These are phyloP conservation scores for Podabrus alpinus DNA, from an alignment of 2,888 invertebrate genomes.

Conservation along the genomic window DNA sequence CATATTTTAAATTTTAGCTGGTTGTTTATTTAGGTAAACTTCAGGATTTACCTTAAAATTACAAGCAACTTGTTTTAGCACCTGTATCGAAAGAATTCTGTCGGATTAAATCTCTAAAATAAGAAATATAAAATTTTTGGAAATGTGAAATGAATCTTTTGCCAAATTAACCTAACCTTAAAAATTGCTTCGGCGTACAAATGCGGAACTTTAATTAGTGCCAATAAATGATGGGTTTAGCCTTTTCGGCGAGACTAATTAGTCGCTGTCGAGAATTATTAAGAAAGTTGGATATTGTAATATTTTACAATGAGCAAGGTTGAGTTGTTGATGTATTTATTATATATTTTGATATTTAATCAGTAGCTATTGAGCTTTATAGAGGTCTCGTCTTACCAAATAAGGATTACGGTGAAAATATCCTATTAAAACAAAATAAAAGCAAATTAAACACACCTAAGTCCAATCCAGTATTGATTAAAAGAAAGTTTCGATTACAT, in stretches of 20 bases:
- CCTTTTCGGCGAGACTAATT: slow-evolving; percentile 21
- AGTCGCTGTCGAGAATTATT: slow-evolving; percentile 15
- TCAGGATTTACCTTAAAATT: not conserved
- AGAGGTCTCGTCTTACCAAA: slow-evolving; percentile 22
- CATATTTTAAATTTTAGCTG: slow-evolving; percentile 24
- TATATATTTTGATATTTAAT: slow-evolving; percentile 25
- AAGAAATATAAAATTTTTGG: not conserved
- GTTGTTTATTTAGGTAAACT: not conserved
- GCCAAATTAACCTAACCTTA: slow-evolving; percentile 18
- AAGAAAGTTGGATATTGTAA: slow-evolving; percentile 24
- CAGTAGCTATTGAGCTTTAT: slow-evolving; percentile 27
- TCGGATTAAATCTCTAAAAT: not conserved
- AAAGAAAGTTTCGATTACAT: slow-evolving; percentile 7
- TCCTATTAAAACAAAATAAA: slow-evolving; percentile 21
- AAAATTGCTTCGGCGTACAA: slow-evolving; percentile 15
- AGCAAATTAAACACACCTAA: slow-evolving; percentile 17
- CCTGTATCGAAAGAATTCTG: slow-evolving; percentile 16
- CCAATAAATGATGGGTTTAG: slow-evolving; percentile 26
- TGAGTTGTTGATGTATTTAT: slow-evolving; percentile 24
- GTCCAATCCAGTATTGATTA: slow-evolving; percentile 11
- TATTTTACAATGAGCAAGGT: slow-evolving; percentile 17
- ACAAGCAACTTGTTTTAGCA: slow-evolving; percentile 17
- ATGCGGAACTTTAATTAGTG: slow-evolving; percentile 17
- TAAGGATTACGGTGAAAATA: slow-evolving; percentile 22
- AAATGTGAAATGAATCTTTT: not conserved